phyloP scores from a whole-genome alignment of 2,888 invertebrate genomes.

The Euplagia quadripunctaria region DNA sequence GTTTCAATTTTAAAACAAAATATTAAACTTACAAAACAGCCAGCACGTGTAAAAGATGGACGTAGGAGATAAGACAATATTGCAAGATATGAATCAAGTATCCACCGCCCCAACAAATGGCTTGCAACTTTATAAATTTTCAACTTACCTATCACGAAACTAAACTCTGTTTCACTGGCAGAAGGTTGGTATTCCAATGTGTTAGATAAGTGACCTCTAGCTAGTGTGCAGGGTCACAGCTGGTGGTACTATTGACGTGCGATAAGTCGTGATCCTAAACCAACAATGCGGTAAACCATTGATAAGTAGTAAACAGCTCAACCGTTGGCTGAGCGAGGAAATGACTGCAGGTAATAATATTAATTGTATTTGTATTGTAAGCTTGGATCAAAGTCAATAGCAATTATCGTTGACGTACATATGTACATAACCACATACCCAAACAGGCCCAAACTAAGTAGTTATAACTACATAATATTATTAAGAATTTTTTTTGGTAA shows the following conservation, averaged over 20 bases:
- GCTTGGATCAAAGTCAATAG: too few relatives aligned
- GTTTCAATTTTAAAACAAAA: conserved; percentile 6
- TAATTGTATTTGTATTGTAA: neutral
- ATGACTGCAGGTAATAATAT: conserved; percentile 6
- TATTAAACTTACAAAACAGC: conserved; percentile 3
- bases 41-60: conserved; percentile 27
- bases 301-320: conserved; percentile 8
- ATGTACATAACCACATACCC: too few relatives aligned
- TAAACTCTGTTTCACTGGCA: conserved; percentile 22
- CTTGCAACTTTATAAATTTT: conserved; percentile 45
- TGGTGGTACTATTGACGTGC: conserved; percentile 52
- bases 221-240: conserved; percentile 36
- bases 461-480: too few relatives aligned
- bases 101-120: conserved; percentile 53
- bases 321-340: neutral
- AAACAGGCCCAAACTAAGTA: too few relatives aligned
- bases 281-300: conserved; percentile 53
- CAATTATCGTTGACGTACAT: neutral
- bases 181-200: conserved; percentile 39
- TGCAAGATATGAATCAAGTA: conserved; percentile 64
- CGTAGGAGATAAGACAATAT: conserved; percentile 57
- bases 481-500: too few relatives aligned
- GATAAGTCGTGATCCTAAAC: conserved; percentile 49
- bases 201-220: conserved; percentile 29
- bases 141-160: conserved; percentile 15